Conservation (phyloP, 2,888 invertebrate genomes). For the Anticlea derivata region DNA sequence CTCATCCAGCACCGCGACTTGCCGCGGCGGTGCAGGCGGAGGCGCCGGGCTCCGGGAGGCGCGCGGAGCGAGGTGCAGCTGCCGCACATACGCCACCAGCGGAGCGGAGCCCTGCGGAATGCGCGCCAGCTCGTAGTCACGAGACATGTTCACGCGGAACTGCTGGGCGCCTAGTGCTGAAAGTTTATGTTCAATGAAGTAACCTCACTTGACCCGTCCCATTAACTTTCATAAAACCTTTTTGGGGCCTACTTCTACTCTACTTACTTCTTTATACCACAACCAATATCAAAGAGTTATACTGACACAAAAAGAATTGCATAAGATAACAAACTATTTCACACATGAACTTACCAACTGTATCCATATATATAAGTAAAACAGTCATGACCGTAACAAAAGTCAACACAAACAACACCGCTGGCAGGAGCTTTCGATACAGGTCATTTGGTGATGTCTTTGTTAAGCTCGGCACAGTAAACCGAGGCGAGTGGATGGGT, state of each 20-base stretch:
- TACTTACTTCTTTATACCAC: too few relatives aligned
- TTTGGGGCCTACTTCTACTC: too few relatives aligned
- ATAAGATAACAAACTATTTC: too few relatives aligned
- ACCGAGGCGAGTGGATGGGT: conserved; percentile 40
- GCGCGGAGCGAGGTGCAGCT: conserved; percentile 86
- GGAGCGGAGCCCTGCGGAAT: conserved; percentile 90
- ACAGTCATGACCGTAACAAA: conserved; percentile 92
- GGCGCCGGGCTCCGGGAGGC: conserved; percentile 55
- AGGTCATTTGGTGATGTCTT: conserved; percentile 74
- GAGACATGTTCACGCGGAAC: conserved; percentile 91
- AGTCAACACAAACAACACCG: conserved; percentile 89
- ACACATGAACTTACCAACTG: conserved; percentile 85
- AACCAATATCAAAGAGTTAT: too few relatives aligned
- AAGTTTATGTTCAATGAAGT: too few relatives aligned
- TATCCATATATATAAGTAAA: conserved; percentile 91
- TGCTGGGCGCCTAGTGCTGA: conserved; percentile 89
- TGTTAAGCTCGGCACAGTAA: conserved; percentile 60
- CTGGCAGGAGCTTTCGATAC: conserved; percentile 84
- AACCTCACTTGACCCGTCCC: too few relatives aligned
- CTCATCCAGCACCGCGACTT: conserved; percentile 44
- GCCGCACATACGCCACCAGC: conserved; percentile 89
- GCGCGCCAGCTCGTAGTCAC: conserved; percentile 89
- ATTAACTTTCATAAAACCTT: too few relatives aligned
- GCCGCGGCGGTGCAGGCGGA: conserved; percentile 66
- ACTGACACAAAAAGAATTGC: too few relatives aligned